phyloP scores from a whole-genome alignment of 2,888 invertebrate species.

The Tetramorium bicarinatum region DNA sequence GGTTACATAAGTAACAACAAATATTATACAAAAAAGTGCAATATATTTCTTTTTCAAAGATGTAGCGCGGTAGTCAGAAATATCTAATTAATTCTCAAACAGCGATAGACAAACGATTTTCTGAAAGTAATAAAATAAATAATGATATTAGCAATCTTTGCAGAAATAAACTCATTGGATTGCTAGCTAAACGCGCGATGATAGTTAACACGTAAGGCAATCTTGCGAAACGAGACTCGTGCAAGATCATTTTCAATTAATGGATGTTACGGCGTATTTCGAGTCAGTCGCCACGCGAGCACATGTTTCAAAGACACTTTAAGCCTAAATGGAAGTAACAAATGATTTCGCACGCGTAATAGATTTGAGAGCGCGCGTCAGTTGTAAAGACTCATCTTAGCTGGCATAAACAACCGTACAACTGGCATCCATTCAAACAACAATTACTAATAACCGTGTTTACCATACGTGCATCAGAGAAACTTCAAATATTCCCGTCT shows the following conservation, averaged over 20 bases:
- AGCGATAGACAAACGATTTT: background rate
- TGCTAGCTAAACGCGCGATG: conserved; percentile 1
- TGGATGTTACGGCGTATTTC: conserved; percentile 6
- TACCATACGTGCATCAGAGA: conserved; percentile 67
- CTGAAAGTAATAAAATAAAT: background rate
- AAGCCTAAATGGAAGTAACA: conserved; percentile 46
- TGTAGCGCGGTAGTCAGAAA: background rate
- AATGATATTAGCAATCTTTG: background rate
- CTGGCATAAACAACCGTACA: conserved; percentile 60
- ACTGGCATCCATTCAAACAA: conserved; percentile 76
- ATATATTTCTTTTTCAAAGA: background rate
- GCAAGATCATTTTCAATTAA: conserved; percentile 45
- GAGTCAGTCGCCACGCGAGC: background rate
- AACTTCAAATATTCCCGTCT: conserved; percentile 66
- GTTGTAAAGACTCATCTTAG: conserved; percentile 54
- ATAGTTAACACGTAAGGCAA: conserved; percentile 11
- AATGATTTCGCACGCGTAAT: conserved; percentile 54
- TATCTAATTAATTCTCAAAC: background rate
- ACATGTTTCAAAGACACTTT: conserved; percentile 35
- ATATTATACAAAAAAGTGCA: background rate
- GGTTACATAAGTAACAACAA: background rate
- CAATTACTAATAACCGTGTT: conserved; percentile 76
- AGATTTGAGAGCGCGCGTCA: conserved; percentile 56
- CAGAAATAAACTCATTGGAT: background rate
- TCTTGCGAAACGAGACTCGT: conserved; percentile 28